Evolutionary conservation across 2,113 vertebrate species (phyloP).

Genomic region (Hippocampus abdominalis): DNA sequence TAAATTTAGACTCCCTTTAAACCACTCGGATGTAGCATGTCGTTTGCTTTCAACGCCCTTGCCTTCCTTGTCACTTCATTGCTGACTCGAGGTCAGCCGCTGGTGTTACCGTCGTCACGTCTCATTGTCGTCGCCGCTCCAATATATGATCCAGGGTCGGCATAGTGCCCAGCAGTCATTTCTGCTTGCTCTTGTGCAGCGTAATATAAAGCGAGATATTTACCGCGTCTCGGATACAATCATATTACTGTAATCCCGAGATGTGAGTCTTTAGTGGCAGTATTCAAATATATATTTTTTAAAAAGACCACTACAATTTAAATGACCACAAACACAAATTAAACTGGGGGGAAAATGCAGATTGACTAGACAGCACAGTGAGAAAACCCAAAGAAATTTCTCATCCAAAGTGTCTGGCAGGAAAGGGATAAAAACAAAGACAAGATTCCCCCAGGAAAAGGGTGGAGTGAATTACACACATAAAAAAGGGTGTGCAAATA

Average conservation of each 20-base stretch:
- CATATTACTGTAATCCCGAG: neutral
- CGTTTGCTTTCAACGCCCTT: constrained; percentile 1
- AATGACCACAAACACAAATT: too few relatives aligned
- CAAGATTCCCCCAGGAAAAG: constrained; percentile 1
- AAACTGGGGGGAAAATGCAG: neutral
- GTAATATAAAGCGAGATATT: constrained; percentile 48
- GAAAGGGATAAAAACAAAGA: constrained; percentile 2
- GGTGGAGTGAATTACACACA: neutral
- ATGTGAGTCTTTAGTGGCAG: neutral
- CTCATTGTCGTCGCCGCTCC: constrained; percentile 48
- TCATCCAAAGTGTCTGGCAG: neutral
- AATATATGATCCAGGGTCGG: constrained; percentile 55
- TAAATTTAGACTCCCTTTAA: neutral
- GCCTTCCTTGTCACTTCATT: constrained; percentile 3
- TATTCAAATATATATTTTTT: neutral
- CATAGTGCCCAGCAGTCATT: constrained; percentile 46
- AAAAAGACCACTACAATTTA: neutral
- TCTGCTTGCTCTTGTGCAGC: constrained; percentile 30
- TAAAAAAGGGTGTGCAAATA: constrained; percentile 1
- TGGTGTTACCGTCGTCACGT: constrained; percentile 60
- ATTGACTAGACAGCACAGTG: neutral
- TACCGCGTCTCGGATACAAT: constrained; percentile 19
- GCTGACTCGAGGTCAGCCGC: constrained; percentile 54
- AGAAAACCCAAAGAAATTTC: neutral
- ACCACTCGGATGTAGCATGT: constrained; percentile 21